phyloP scores from a whole-genome alignment of 1,140 invertebrate species.

The Apis mellifera region Amel_HAv3.1 CM009940.2:3248501-3249000 shows the following conservation, averaged over 20 bases:
- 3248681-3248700: not conserved
- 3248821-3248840: not conserved
- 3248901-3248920: slow-evolving; percentile 86
- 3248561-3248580: no score
- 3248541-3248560: no score
- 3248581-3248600: no score
- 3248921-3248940: slow-evolving; percentile 86
- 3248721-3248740: not conserved
- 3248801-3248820: not conserved
- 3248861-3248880: not conserved
- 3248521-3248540: no score
- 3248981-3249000: slow-evolving; percentile 85
- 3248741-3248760: not conserved
- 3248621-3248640: no score
- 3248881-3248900: not conserved
- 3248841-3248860: no score
- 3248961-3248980: slow-evolving; percentile 89
- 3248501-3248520: no score
- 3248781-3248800: not conserved
- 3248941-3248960: slow-evolving; percentile 86
- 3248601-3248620: no score
- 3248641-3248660: no score
- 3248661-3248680: not conserved
- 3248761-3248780: not conserved
- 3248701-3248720: not conserved